A percentile compares a stretch with the other conserved stretches of the same genome.
These are phyloP conservation scores for Aphidius gifuensis DNA, from an alignment of 1,140 invertebrate genomes.

Conservation along the genomic window DNA sequence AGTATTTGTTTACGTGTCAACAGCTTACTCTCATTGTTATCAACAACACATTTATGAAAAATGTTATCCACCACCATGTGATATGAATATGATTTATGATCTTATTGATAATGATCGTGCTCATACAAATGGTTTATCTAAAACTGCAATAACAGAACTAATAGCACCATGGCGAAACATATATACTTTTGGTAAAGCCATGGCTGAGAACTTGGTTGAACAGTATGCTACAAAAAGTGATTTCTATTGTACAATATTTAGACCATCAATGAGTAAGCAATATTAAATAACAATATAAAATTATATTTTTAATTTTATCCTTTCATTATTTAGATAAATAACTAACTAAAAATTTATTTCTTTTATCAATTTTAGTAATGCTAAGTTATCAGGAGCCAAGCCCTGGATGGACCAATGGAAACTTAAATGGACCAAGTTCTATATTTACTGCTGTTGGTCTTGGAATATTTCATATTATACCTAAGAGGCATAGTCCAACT, in stretches of 20 bases:
- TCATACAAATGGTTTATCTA: conserved; percentile 29
- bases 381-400: conserved; percentile 68
- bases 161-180: conserved; percentile 59
- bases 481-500: conserved; percentile 20
- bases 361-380: conserved; percentile 54
- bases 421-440: conserved; percentile 68
- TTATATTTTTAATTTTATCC: too few relatives aligned
- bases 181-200: conserved; percentile 61
- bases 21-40: conserved; percentile 46
- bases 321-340: too few relatives aligned
- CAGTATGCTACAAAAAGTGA: conserved; percentile 49
- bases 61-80: conserved; percentile 52
- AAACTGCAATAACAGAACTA: conserved; percentile 43
- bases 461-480: conserved; percentile 67
- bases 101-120: conserved; percentile 40
- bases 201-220: conserved; percentile 60
- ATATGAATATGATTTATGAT: conserved; percentile 51
- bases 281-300: too few relatives aligned
- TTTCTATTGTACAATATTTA: conserved; percentile 60
- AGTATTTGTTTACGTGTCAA: conserved; percentile 38
- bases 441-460: conserved; percentile 56
- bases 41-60: conserved; percentile 55
- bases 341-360: too few relatives aligned
- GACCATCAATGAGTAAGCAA: conserved; percentile 59
- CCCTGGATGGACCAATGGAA: conserved; percentile 70